Evolutionary conservation across 37 sponge, comb jelly and placozoan species (phyloP).

Genomic region (Ianthella basta): DNA sequence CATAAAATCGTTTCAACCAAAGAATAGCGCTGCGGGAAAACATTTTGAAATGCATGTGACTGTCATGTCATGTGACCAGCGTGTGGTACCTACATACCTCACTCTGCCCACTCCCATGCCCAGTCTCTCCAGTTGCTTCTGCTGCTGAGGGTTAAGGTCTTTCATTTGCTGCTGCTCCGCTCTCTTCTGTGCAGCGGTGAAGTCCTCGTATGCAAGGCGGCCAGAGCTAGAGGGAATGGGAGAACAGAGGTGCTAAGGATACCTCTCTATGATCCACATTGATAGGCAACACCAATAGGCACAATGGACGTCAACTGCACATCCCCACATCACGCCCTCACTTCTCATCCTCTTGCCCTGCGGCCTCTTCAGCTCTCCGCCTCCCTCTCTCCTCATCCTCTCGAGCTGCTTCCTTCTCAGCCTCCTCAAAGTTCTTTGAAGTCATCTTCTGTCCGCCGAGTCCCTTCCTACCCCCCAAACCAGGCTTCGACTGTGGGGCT

Average conservation of each 20-base stretch:
- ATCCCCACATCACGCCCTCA: too few species aligned
- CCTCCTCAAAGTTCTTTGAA: conserved; percentile 66
- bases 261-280: too few species aligned
- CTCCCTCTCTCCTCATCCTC: conserved; percentile 37
- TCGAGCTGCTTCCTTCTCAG: conserved; percentile 75
- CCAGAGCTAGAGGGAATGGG: background rate
- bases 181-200: conserved; percentile 31
- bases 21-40: too few species aligned
- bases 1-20: too few species aligned
- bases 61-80: background rate
- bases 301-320: too few species aligned
- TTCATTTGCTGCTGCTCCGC: conserved; percentile 12
- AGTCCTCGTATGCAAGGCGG: conserved; percentile 22
- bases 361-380: background rate
- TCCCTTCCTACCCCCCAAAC: conserved; percentile 58
- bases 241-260: background rate
- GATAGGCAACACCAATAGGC: too few species aligned
- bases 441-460: conserved; percentile 87
- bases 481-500: conserved; percentile 12
- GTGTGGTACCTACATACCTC: conserved; percentile 21
- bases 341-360: background rate
- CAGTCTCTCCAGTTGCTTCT: conserved; percentile 86
- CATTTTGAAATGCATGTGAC: too few species aligned
- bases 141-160: conserved; percentile 66
- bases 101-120: conserved; percentile 87